These are phyloP conservation scores for Nymphalis polychloros DNA, from an alignment of 2,888 invertebrate genomes.

Conservation along the genomic window DNA sequence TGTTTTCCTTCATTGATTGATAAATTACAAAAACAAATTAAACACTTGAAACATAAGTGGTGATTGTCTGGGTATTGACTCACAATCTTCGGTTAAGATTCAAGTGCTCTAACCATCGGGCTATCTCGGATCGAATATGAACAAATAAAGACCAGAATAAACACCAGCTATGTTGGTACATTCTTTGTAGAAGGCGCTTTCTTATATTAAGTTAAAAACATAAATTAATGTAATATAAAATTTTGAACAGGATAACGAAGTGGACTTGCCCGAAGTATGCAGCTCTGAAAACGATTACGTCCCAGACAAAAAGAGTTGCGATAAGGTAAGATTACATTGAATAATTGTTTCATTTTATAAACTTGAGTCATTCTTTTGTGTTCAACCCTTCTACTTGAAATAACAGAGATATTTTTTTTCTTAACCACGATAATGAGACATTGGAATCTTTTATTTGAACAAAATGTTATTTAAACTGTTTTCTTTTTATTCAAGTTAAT, in stretches of 20 bases:
- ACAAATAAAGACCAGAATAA: too few species aligned
- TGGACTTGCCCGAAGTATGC: constrained; percentile 67
- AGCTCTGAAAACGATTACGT: constrained; percentile 64
- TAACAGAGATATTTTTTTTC: neutral
- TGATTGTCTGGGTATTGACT: too few species aligned
- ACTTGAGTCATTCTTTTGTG: constrained; percentile 25
- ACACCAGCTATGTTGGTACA: too few species aligned
- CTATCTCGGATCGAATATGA: too few species aligned
- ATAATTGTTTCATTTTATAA: constrained; percentile 29
- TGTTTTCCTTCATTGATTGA: too few species aligned
- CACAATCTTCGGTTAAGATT: too few species aligned
- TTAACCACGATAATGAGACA: neutral
- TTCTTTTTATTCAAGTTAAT: neutral
- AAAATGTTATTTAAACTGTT: neutral
- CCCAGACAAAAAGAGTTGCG: constrained; percentile 69
- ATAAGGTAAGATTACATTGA: constrained; percentile 57
- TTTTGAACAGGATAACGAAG: constrained; percentile 66
- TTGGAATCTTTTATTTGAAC: neutral
- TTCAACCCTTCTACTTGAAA: neutral
- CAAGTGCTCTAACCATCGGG: too few species aligned
- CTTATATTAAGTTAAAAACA: too few species aligned
- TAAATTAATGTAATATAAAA: too few species aligned
- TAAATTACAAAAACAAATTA: too few species aligned
- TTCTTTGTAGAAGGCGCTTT: too few species aligned
- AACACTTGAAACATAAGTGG: too few species aligned